A percentile compares a stretch with the other conserved stretches of the same genome.
Evolutionary conservation across 2,797 vertebrate species (phyloP).

Genomic region (Crocodylus rhombifer): DNA sequence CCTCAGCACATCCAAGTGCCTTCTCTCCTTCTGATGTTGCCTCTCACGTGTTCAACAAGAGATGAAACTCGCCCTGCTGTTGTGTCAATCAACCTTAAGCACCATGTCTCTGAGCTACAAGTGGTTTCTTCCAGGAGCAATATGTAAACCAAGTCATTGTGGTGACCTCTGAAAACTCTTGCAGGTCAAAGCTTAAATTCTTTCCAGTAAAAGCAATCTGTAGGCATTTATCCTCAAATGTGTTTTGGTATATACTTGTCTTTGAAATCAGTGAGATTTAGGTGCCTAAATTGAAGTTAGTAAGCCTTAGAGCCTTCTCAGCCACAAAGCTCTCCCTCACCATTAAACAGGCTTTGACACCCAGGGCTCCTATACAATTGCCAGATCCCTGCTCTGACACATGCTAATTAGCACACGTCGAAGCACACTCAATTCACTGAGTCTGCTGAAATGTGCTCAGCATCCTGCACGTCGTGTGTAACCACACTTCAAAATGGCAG

Average conservation of each 20-base stretch:
- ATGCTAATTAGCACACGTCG: too few relatives aligned
- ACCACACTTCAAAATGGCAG: too few relatives aligned
- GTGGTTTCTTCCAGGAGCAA: background rate
- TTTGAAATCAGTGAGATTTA: background rate
- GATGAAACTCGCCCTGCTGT: background rate
- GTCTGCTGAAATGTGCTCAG: too few relatives aligned
- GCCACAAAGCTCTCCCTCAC: background rate
- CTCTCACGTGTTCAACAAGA: background rate
- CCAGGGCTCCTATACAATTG: too few relatives aligned
- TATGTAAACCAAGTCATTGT: background rate
- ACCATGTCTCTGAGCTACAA: conserved; percentile 33
- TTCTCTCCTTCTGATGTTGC: background rate
- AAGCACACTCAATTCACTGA: too few relatives aligned
- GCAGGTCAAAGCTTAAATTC: conserved; percentile 23
- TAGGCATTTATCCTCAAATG: background rate
- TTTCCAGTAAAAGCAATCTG: background rate
- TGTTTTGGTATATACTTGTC: too few relatives aligned
- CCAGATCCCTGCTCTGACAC: too few relatives aligned
- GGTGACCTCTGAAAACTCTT: conserved; percentile 7
- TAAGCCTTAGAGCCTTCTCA: background rate
- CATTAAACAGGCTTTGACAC: background rate
- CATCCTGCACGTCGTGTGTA: too few relatives aligned
- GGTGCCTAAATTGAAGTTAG: background rate
- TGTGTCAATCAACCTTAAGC: background rate
- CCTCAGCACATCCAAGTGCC: background rate